A percentile compares a stretch with the other conserved stretches of the same genome.
phyloP scores from a whole-genome alignment of 2,113 vertebrate genomes.

The Mastomys natalensis region DNA sequence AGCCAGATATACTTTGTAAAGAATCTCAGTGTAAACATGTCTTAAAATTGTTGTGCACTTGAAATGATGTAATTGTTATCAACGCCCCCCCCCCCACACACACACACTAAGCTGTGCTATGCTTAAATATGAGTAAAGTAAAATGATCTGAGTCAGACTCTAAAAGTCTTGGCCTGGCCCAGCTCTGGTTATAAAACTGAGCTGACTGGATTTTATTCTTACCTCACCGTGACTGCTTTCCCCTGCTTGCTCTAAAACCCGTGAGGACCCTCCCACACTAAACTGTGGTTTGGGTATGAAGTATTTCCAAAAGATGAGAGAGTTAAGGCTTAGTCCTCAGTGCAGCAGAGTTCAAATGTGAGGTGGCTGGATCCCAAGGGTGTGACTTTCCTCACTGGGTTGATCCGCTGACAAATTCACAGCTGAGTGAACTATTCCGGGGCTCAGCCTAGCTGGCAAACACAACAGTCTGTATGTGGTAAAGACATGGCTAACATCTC shows the following conservation, averaged over 20 bases:
- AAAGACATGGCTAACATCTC: neutral
- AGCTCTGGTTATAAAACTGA: neutral
- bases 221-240: neutral
- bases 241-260: neutral
- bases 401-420: neutral
- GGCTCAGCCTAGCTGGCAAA: neutral
- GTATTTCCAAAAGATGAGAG: neutral
- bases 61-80: neutral
- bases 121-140: neutral
- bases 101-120: neutral
- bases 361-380: neutral
- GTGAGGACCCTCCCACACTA: neutral
- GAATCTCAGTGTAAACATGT: neutral
- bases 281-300: neutral
- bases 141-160: neutral
- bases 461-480: neutral
- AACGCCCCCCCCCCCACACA: fast-evolving
- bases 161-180: neutral
- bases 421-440: neutral
- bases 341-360: neutral
- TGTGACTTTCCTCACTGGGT: neutral
- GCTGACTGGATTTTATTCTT: neutral
- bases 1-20: neutral
- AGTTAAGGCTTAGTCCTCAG: neutral
- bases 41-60: neutral